Percentiles rank a stretch among this genome's conserved stretches.
Evolutionary conservation across 2,888 invertebrate species (phyloP).

Genomic region (Parelbella ahira): DNA sequence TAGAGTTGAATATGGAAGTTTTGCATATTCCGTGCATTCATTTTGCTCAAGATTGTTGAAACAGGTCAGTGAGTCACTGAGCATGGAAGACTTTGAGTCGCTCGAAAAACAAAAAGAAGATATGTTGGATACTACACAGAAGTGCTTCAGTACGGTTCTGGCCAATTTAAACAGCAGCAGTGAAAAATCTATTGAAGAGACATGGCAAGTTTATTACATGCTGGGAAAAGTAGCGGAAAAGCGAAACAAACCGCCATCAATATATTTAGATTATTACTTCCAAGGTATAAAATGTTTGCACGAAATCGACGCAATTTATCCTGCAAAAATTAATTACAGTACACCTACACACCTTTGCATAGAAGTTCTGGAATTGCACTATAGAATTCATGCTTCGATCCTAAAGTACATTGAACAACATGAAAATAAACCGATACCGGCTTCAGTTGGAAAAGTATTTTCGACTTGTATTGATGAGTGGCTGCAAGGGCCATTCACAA

Average conservation of each 20-base stretch:
- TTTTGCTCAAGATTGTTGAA: constrained; percentile 93
- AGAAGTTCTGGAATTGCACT: constrained; percentile 93
- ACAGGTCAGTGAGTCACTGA: constrained; percentile 87
- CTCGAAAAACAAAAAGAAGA: constrained; percentile 88
- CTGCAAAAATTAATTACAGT: constrained; percentile 91
- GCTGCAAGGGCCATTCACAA: constrained; percentile 64
- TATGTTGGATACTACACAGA: constrained; percentile 88
- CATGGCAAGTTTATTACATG: constrained; percentile 97
- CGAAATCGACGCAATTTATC: constrained; percentile 91
- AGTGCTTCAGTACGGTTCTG: constrained; percentile 88
- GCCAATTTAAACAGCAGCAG: constrained; percentile 78
- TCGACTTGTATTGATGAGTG: constrained; percentile 77
- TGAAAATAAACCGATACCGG: constrained; percentile 84
- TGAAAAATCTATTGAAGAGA: constrained; percentile 87
- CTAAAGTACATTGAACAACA: constrained; percentile 91
- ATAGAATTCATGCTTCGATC: constrained; percentile 93
- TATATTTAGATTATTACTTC: constrained; percentile 89
- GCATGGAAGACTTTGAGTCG: constrained; percentile 86
- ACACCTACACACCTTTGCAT: constrained; percentile 91
- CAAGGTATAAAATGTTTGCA: constrained; percentile 88
- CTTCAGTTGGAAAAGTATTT: constrained; percentile 81
- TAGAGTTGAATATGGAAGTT: constrained; percentile 95
- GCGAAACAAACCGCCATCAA: constrained; percentile 85
- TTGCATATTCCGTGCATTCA: constrained; percentile 94
- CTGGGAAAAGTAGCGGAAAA: constrained; percentile 97